These are phyloP conservation scores for Caenorhabditis sulstoni DNA, from an alignment of 2,888 invertebrate genomes.

Conservation along the genomic window DNA sequence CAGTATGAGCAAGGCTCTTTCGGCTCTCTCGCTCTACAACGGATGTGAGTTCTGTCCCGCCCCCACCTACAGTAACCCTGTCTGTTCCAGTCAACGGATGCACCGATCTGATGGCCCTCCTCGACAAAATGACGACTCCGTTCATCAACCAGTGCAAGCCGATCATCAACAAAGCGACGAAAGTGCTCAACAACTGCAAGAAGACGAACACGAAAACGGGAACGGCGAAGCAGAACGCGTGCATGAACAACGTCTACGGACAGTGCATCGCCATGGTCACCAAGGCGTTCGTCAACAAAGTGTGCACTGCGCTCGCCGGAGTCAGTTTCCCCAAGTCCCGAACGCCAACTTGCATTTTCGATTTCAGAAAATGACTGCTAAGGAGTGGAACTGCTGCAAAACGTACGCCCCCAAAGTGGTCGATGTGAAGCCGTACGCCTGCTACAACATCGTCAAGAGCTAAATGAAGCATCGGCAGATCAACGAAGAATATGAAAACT, in stretches of 20 bases:
- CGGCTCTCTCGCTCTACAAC: slow-evolving; percentile 42
- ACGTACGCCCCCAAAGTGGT: slow-evolving; percentile 38
- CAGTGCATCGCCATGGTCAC: slow-evolving; percentile 43
- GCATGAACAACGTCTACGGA: slow-evolving; percentile 46
- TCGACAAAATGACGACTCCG: slow-evolving; percentile 28
- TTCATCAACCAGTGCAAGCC: slow-evolving; percentile 38
- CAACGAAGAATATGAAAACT: background rate
- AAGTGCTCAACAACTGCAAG: slow-evolving; percentile 40
- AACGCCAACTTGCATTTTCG: background rate
- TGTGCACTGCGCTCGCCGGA: slow-evolving; percentile 27
- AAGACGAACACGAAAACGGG: slow-evolving; percentile 34
- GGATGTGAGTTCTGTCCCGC: slow-evolving; percentile 16
- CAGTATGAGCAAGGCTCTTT: slow-evolving; percentile 51
- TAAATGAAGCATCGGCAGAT: background rate
- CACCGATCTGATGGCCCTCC: slow-evolving; percentile 32
- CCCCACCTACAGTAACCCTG: background rate
- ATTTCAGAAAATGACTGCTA: slow-evolving; percentile 36
- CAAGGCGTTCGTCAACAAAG: slow-evolving; percentile 47
- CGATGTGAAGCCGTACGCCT: slow-evolving; percentile 28
- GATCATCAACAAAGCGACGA: slow-evolving; percentile 38
- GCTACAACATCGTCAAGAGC: slow-evolving; percentile 27
- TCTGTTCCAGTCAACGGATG: slow-evolving; percentile 41
- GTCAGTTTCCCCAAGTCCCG: background rate
- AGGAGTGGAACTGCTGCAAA: slow-evolving; percentile 42
- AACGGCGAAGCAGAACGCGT: slow-evolving; percentile 51